Evolutionary conservation across 2,797 vertebrate genomes (phyloP), one percentile per base, ranked within the genome.

Genomic region (Gallinago solitaria): DNA sequence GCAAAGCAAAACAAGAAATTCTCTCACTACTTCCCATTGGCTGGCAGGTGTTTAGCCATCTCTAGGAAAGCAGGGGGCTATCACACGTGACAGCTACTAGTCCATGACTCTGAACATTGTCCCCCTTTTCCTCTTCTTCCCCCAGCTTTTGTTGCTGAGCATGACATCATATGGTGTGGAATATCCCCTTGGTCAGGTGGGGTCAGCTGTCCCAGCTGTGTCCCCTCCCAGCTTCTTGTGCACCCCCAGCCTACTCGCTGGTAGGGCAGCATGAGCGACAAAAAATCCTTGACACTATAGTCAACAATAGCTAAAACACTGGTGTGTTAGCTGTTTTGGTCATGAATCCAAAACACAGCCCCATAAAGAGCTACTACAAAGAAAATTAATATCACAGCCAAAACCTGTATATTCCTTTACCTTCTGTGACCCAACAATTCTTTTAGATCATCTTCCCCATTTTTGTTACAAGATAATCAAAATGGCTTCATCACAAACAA

Each of bases 161-260:
- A 30, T 1, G 1, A 47, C 0, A 0, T 5, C 11, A 2, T 9
- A 9, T 0, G 9, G 30, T 30, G 6, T 56, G 35, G 24, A 12
- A 33, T 6, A 27, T 15, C 9, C 11, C 54, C 60, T 45, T 30
- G n/a, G 17, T 20, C 33, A 57, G 1, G 1, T 37, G 21, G 12
- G 30, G 6, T 45, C 70, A 60, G 35, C 21, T 56, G 19, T 68
- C 32, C 70, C 17, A 4, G 4, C 14, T 75, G 9, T 69, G 57
- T 24, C 27, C 24, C 13, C 14, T 68, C 59, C 8, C 21, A 39
- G 3, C 9, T 17, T 5, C 45, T 43, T 69, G 16, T 53, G 35
- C n/a, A 43, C 4, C 6, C 27, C 27, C 20, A 80, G 45, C 4
- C 35, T 48, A 3, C 6, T 35, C 3, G 1, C 23, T 56, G 6